Percentiles rank a stretch among this genome's conserved stretches.
These are phyloP conservation scores for Loxodonta africana DNA, from an alignment of 2,113 vertebrate genomes.

Conservation along the genomic window DNA sequence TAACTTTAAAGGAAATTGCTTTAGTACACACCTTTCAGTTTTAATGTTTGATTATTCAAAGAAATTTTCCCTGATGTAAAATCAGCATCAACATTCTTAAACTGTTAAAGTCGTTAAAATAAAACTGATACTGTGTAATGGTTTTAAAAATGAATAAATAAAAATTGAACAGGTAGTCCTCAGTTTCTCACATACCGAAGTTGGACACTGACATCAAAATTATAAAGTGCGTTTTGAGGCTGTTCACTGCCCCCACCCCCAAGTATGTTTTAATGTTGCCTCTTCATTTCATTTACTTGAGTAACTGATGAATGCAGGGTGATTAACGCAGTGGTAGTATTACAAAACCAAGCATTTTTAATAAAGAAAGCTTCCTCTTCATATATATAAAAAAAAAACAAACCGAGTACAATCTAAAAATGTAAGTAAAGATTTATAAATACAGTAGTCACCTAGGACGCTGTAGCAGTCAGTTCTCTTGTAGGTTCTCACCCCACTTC, in stretches of 20 bases:
- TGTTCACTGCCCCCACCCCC: not conserved
- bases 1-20: not conserved
- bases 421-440: not conserved
- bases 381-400: not conserved
- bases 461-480: slow-evolving; percentile 15
- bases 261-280: not conserved
- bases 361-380: slow-evolving; percentile 59
- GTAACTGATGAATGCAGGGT: not conserved
- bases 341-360: slow-evolving; percentile 50
- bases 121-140: not conserved
- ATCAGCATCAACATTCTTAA: not conserved
- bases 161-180: not conserved
- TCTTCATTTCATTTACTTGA: slow-evolving; percentile 56
- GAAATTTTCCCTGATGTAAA: not conserved
- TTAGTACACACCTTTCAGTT: not conserved
- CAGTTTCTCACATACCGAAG: not conserved
- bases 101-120: not conserved
- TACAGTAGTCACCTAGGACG: rapidly evolving
- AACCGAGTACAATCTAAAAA: slow-evolving; percentile 4
- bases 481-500: not conserved
- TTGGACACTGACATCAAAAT: not conserved
- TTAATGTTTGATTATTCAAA: not conserved
- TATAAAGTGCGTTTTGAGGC: not conserved
- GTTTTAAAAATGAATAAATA: not conserved
- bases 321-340: not conserved